Conservation (phyloP, 1,140 invertebrate species). For the Zelostemma sp. region DNA sequence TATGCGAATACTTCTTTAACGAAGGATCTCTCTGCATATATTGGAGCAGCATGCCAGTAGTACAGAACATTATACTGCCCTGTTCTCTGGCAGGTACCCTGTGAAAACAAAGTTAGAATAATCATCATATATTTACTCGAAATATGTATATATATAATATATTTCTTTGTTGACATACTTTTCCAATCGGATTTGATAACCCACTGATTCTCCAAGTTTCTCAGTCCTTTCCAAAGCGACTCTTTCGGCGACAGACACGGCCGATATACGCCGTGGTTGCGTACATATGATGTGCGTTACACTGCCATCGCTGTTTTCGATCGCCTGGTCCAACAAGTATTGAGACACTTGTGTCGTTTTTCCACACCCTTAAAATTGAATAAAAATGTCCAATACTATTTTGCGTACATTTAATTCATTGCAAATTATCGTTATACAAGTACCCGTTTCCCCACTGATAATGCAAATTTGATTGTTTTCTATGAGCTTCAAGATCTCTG, state of each 20-base stretch:
- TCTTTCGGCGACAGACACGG: conserved; percentile 89
- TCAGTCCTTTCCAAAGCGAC: conserved; percentile 88
- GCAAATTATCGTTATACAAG: too few relatives aligned
- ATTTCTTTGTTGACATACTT: conserved; percentile 75
- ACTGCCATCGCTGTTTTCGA: conserved; percentile 78
- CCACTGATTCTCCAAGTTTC: conserved; percentile 79
- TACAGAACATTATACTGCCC: conserved; percentile 89
- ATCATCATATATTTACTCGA: conserved; percentile 17
- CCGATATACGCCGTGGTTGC: conserved; percentile 93
- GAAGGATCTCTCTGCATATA: conserved; percentile 80
- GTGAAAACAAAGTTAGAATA: too few relatives aligned
- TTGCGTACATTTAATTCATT: too few relatives aligned
- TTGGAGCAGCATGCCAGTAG: conserved; percentile 82
- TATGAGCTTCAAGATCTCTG: too few relatives aligned
- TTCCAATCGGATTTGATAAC: conserved; percentile 88
- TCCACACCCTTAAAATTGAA: conserved; percentile 69
- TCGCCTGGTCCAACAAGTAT: conserved; percentile 86
- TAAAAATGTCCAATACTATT: too few relatives aligned
- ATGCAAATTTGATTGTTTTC: too few relatives aligned
- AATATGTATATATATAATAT: too few relatives aligned
- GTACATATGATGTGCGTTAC: conserved; percentile 88
- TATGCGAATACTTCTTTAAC: conserved; percentile 76
- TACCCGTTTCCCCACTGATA: too few relatives aligned
- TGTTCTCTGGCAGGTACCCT: conserved; percentile 68
- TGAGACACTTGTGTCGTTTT: conserved; percentile 88